phyloP scores from a whole-genome alignment of 2,797 vertebrate species.

The Anniella stebbinsi region DNA sequence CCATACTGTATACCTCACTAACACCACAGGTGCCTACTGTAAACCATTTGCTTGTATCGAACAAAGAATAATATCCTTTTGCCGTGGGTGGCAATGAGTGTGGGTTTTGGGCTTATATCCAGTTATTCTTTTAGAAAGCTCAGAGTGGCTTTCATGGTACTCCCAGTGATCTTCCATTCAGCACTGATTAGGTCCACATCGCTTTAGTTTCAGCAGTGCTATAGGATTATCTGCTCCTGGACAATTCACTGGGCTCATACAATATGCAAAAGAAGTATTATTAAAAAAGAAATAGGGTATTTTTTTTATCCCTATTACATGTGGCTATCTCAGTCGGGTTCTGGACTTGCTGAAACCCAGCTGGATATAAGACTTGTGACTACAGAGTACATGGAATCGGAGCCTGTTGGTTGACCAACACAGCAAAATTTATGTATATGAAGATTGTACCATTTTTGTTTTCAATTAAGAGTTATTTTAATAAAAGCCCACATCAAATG shows the following conservation, averaged over 20 bases:
- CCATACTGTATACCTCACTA: neutral
- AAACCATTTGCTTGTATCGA: neutral
- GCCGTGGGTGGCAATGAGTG: neutral
- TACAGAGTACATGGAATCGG: slow-evolving; percentile 22
- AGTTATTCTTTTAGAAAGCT: slow-evolving; percentile 7
- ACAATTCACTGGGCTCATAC: slow-evolving; percentile 14
- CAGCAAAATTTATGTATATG: slow-evolving; percentile 31
- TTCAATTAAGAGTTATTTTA: slow-evolving; percentile 22
- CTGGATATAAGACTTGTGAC: slow-evolving; percentile 26
- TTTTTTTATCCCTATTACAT: slow-evolving; percentile 9
- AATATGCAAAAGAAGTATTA: neutral
- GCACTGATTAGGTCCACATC: neutral
- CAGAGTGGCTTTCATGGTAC: slow-evolving; percentile 9
- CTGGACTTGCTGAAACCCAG: slow-evolving; percentile 32
- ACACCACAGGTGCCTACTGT: neutral
- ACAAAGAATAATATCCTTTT: slow-evolving; percentile 18
- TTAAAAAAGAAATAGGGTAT: neutral
- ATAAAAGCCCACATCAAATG: slow-evolving; percentile 35
- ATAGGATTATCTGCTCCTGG: neutral
- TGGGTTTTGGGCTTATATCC: neutral
- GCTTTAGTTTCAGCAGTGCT: slow-evolving; percentile 10
- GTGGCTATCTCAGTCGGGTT: slow-evolving; percentile 4
- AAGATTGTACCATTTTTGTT: slow-evolving; percentile 19
- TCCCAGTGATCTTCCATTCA: neutral
- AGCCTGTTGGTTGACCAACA: slow-evolving; percentile 19